These are phyloP conservation scores for Pilophorus perplexus DNA, from an alignment of 2,888 invertebrate species.

Conservation along the genomic window DNA sequence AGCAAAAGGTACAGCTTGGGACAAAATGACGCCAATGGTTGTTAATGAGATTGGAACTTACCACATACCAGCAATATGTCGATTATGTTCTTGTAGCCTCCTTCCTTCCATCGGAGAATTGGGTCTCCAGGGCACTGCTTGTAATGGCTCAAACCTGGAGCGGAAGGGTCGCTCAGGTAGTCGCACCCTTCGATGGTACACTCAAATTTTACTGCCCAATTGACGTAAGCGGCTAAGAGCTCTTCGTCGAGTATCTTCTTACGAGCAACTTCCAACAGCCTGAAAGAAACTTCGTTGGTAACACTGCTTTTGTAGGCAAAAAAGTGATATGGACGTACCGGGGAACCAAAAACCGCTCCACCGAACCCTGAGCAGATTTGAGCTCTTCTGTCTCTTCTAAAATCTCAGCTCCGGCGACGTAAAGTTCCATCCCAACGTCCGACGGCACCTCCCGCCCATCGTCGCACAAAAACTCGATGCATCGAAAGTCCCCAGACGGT, in stretches of 20 bases:
- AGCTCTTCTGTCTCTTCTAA: constrained; percentile 13
- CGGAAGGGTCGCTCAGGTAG: constrained; percentile 66
- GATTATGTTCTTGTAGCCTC: constrained; percentile 66
- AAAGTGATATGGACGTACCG: background rate
- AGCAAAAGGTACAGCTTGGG: no score
- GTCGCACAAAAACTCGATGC: constrained; percentile 42
- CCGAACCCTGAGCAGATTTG: constrained; percentile 12
- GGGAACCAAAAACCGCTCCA: constrained; percentile 16
- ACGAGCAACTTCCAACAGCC: constrained; percentile 4
- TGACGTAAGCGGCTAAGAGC: constrained; percentile 54
- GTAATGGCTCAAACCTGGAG: constrained; percentile 62
- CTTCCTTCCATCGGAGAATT: constrained; percentile 70
- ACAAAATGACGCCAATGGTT: no score
- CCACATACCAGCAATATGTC: constrained; percentile 65
- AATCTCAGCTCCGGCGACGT: background rate
- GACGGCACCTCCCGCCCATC: constrained; percentile 35
- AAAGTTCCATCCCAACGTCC: constrained; percentile 38
- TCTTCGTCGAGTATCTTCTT: constrained; percentile 43
- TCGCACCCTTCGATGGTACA: constrained; percentile 61
- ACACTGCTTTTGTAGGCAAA: background rate
- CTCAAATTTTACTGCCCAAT: constrained; percentile 60
- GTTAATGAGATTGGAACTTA: no score
- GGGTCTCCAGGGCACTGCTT: constrained; percentile 68
- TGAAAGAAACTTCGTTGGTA: background rate
- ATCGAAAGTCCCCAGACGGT: constrained; percentile 40